Base-by-base conservation (phyloP, 2,888 invertebrate genomes). In the Aspidiotus destructor region DNA sequence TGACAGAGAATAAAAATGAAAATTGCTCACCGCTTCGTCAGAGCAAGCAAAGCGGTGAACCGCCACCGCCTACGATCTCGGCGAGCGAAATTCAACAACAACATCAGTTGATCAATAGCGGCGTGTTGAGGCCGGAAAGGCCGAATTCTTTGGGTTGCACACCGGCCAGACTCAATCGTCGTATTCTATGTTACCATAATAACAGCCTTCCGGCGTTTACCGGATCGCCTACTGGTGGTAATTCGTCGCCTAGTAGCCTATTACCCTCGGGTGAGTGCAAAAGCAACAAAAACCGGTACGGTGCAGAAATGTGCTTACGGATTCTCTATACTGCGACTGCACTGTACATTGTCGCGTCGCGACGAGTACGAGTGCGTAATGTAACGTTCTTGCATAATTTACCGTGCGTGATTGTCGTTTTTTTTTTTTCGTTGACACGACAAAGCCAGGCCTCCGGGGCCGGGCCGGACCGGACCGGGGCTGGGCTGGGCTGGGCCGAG, bases 151-250 rank as follows among this genome's bases (percentile, higher is more conserved):
- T 89, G 80, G 90, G 90, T 72, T 89, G 86, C 77, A 86, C 89
- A 73, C 82, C 91, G 77, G 72, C 71, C 71, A 85, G 87, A 73
- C 86, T 86, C 74, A 87, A 87, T 77, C 84, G 90, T 76, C 84
- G 90, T 76, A 80, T 86, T 75, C 84, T 88, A 78, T 89, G 88
- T 80, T 89, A 88, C 80, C 88, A 86, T 80, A 85, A 85, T 76
- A 88, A 88, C 78, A 86, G 88, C 77, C 42, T 68, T 53, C 82
- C 76, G 68, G 75, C 74, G 72, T 28, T 3, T 28, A 74, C 73
- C 70, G 75, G 74, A 53, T 75, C 74, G 48, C 75, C 75, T 62
- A 70, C 73, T 13, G 28, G 65, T n/a, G 70, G 65, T 17, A 70
- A 68, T 42, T 68, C 71, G 54, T 71, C 72, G 60, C 54, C 69